phyloP scores from a whole-genome alignment of 2,797 vertebrate genomes.

The Echeneis naucrates region DNA sequence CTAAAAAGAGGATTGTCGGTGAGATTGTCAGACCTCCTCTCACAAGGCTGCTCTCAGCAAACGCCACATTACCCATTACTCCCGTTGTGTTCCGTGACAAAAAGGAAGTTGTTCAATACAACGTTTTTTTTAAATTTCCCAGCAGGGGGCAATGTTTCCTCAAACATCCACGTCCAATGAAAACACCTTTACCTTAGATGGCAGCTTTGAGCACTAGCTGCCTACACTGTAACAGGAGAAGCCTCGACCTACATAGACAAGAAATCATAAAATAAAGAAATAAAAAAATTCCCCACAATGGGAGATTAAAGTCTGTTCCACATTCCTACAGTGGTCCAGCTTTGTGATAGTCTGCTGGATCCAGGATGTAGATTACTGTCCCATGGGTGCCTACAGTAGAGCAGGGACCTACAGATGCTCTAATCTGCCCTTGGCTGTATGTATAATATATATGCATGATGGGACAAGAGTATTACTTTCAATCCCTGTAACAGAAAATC shows the following conservation, averaged over 20 bases:
- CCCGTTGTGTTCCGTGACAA: neutral
- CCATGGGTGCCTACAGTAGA: neutral
- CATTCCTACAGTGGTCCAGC: neutral
- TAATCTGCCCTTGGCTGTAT: constrained; percentile 4
- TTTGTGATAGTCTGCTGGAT: constrained; percentile 25
- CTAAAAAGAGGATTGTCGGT: neutral
- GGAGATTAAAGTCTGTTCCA: constrained; percentile 28
- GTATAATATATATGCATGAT: neutral
- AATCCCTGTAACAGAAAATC: constrained; percentile 18
- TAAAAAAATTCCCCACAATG: neutral
- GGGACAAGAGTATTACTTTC: constrained; percentile 13
- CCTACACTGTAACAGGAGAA: constrained; percentile 13
- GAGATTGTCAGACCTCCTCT: neutral
- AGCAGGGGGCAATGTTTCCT: constrained; percentile 72
- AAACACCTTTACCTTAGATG: constrained; percentile 40
- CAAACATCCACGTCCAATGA: constrained; percentile 1
- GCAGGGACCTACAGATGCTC: constrained; percentile 10
- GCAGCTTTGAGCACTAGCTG: constrained; percentile 27
- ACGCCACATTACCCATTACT: neutral
- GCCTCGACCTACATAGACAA: constrained; percentile 24
- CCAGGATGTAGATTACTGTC: constrained; percentile 19
- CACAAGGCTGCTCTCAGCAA: neutral
- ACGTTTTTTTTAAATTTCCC: constrained; percentile 27
- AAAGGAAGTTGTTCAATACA: neutral
- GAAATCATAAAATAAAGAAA: constrained; percentile 27